Base-by-base conservation (phyloP, 1,140 invertebrate genomes). In the Rhyzopertha dominica region DNA sequence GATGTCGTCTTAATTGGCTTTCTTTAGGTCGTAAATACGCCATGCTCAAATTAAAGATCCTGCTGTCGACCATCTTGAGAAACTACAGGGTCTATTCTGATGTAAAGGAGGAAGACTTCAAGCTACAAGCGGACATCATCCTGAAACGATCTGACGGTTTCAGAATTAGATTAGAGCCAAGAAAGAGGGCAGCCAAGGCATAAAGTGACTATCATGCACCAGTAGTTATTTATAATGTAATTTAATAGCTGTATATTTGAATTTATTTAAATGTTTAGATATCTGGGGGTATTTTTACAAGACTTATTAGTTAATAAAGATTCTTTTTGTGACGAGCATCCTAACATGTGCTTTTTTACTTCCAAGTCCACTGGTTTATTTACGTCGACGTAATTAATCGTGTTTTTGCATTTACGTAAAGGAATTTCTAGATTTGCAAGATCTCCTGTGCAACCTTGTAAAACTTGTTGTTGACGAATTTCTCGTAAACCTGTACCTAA, bases 11-110 rank as follows among this genome's bases (percentile, higher is more conserved):
- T n/a, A 41, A 17, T 46, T 25, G 29, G 17, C 5, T 29, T 45
- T 42, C 49, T 47, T 32, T 36, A 68, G 81, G 82, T 12, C 81
- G 84, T 43, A 85, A 82, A 68, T 90, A 87, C 68, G 87, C 87
- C 1, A 75, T 84, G 73, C 68, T 86, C 39, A 87, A 90, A 63
- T 71, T 83, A 44, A 88, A 88, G 64, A 78, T 85, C n/a, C 66
- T 88, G 1, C 70, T 96, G 4, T 84, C 90, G 0, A 89, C 86
- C 12, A 80, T 96, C 20, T 70, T 96, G 35, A 77, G 90, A 22
- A 87, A 89, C 59, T 97, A 83, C 71, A 78, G 78, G 32, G 70
- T 86, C 13, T 68, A 68, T 9, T 84, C 84, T 1, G 75, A 81
- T 44, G 62, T 85, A 5, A 76, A 77, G 41, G 79, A 86, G 47